phyloP scores from a whole-genome alignment of 2,113 vertebrate genomes.

The Coptodon bakossiorum region DNA sequence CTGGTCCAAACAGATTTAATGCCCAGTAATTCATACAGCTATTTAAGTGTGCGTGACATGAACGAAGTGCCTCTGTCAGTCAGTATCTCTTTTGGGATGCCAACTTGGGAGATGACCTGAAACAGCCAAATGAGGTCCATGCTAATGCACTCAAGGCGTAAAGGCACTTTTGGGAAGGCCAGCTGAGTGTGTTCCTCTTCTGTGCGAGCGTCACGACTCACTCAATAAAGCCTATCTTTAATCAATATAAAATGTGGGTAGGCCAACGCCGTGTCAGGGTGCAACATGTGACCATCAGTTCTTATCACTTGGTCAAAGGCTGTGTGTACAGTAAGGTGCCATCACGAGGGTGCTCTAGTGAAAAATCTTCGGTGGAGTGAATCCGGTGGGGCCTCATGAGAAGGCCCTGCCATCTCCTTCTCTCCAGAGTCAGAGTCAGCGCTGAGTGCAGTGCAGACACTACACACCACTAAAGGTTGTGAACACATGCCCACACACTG shows the following conservation, averaged over 20 bases:
- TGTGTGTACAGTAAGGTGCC: neutral
- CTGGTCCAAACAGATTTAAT: neutral
- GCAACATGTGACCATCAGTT: neutral
- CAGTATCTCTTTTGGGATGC: neutral
- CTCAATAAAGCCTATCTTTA: neutral
- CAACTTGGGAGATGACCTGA: neutral
- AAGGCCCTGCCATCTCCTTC: neutral
- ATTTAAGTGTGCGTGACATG: neutral
- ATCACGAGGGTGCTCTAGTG: neutral
- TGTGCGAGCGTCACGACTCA: neutral
- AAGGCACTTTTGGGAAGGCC: neutral
- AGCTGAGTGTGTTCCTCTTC: neutral
- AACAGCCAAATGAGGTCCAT: neutral
- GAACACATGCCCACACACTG: neutral
- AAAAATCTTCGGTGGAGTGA: neutral
- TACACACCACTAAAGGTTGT: neutral
- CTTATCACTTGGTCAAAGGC: neutral
- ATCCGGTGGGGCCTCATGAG: neutral
- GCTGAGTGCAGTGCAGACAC: neutral
- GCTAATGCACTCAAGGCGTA: neutral
- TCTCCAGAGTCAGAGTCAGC: neutral
- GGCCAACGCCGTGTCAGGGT: neutral
- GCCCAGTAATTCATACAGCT: neutral
- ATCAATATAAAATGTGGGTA: neutral
- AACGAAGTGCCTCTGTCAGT: neutral